A percentile compares a stretch with the other conserved stretches of the same genome.
phyloP scores from a whole-genome alignment of 1,140 invertebrate genomes.

The Phthorimaea operculella region DNA sequence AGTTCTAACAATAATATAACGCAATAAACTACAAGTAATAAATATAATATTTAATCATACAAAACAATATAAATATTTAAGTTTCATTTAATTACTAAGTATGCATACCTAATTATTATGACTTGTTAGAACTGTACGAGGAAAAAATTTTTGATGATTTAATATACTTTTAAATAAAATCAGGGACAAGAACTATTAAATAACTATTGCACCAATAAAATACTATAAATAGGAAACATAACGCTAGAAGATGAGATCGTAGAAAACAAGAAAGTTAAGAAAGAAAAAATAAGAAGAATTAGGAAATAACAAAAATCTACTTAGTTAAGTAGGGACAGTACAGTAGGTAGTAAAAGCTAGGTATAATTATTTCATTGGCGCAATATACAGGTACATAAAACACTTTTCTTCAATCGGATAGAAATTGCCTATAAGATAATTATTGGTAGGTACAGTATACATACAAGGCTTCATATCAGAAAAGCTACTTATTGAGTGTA shows the following conservation, averaged over 20 bases:
- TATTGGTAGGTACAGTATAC: conserved; percentile 17
- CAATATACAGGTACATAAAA: conserved; percentile 57
- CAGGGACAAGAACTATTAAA: conserved; percentile 20
- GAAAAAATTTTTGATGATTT: conserved; percentile 23
- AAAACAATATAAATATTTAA: conserved; percentile 54
- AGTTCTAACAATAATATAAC: conserved; percentile 50
- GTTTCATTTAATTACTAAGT: conserved; percentile 22
- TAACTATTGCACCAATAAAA: conserved; percentile 45
- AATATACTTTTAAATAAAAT: conserved; percentile 24
- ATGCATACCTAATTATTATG: conserved; percentile 20
- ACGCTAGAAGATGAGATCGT: conserved; percentile 8
- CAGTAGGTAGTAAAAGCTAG: conserved; percentile 13
- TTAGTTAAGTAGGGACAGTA: conserved; percentile 5
- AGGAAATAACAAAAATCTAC: conserved; percentile 9
- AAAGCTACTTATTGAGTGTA: conserved; percentile 44
- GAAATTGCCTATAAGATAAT: conserved; percentile 26
- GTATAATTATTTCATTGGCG: conserved; percentile 41
- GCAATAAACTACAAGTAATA: conserved; percentile 62
- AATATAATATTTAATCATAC: conserved; percentile 50
- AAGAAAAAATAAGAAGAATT: conserved; percentile 17
- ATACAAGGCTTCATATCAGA: conserved; percentile 42
- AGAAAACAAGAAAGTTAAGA: conserved; percentile 9
- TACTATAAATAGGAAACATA: conserved; percentile 20
- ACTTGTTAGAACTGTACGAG: conserved; percentile 25
- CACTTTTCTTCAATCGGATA: conserved; percentile 38